phyloP scores from a whole-genome alignment of 2,888 invertebrate genomes.

The Torymus tubicola region DNA sequence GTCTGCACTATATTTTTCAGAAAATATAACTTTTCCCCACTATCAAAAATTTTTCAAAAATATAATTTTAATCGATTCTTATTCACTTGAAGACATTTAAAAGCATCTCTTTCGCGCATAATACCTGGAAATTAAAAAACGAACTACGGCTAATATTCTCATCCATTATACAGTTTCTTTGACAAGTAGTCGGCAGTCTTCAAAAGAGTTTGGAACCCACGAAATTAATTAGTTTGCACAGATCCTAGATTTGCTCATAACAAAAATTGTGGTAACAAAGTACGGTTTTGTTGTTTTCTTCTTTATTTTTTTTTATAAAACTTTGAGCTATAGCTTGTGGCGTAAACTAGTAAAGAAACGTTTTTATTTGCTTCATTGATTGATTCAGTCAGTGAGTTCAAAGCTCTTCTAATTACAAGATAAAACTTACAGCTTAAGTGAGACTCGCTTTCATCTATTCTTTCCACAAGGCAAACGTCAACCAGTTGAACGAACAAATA shows the following conservation, averaged over 20 bases:
- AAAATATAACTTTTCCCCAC: slow-evolving; percentile 4
- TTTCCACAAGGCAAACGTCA: neutral
- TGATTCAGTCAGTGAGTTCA: slow-evolving; percentile 61
- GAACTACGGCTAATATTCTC: neutral
- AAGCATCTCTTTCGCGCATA: slow-evolving; percentile 3
- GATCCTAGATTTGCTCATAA: neutral
- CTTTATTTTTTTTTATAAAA: too few species aligned
- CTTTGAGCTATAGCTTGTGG: slow-evolving; percentile 24
- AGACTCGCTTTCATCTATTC: slow-evolving; percentile 35
- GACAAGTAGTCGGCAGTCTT: slow-evolving; percentile 63
- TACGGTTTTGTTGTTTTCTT: neutral
- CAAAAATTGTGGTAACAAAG: slow-evolving; percentile 4
- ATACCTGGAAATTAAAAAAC: slow-evolving; percentile 3
- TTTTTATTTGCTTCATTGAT: slow-evolving; percentile 35
- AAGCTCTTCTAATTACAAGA: slow-evolving; percentile 53
- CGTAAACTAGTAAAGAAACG: slow-evolving; percentile 5
- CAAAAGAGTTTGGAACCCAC: slow-evolving; percentile 62
- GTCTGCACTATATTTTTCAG: slow-evolving; percentile 2
- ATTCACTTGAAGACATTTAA: slow-evolving; percentile 41
- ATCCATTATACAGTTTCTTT: neutral
- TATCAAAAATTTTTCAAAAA: neutral
- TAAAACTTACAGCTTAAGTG: slow-evolving; percentile 53
- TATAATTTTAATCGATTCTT: neutral
- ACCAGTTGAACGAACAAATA: neutral
- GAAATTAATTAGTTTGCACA: neutral